Evolutionary conservation across 2,888 invertebrate genomes (phyloP), one percentile per base, ranked within the genome.

Genomic region (Busseola fusca): DNA sequence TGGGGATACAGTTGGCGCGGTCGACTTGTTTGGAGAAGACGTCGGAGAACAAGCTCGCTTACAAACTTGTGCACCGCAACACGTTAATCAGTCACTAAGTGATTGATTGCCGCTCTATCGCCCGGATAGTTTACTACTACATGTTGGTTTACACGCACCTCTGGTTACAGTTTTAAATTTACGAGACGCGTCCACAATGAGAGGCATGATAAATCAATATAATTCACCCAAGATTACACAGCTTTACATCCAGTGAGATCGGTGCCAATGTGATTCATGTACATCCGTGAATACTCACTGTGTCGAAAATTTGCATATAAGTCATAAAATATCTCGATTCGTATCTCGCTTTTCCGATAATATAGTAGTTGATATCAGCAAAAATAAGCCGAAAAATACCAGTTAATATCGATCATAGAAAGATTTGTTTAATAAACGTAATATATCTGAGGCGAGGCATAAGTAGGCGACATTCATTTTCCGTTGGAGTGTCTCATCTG

Each of bases 381-480:
- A 78, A 64, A 80, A 78, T 57, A 59, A 37, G 48, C 21, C 65
- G 54, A 75, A 69, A 77, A 67, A 64, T 70, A 54, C 42, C 40
- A 67, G 59, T 64, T 72, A 69, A 73, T 69, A 67, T 73, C 45
- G 74, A 74, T 75, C 60, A 71, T 68, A 75, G 75, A 76, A 67
- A 64, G 58, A 69, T 70, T 82, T 78, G 73, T 78, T 81, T 74
- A 78, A 84, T 80, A 81, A 76, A 81, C 68, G 63, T 80, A 75
- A 72, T 83, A 83, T 74, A 30, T 65, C 34, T 57, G 72, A 84
- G 74, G 68, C 72, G 69, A 74, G 72, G 76, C 82, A 83, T 79
- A 73, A 82, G 84, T 78, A 72, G 82, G 76, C 78, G 82, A 79
- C 80, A 86, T 85, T 82, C 81, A 87, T 85, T 89, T 84, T 84